Conservation (phyloP, 2,797 vertebrate genomes). For the Pteropus rufus region DNA sequence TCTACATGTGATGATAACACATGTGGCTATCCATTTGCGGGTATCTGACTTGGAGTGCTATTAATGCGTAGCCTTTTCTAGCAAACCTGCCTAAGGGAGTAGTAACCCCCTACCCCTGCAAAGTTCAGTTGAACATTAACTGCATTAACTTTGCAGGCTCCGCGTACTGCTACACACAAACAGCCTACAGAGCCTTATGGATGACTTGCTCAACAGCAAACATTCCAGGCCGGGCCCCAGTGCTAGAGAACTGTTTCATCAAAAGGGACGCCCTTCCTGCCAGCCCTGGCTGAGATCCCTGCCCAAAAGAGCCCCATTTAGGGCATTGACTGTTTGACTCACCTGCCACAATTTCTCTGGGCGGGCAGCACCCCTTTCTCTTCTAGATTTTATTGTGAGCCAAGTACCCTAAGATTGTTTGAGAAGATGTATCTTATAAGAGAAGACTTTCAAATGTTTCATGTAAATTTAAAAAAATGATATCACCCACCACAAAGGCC, state of each 20-base stretch:
- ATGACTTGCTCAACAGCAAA: constrained; percentile 79
- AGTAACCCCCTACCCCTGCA: constrained; percentile 86
- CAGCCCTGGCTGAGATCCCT: not conserved
- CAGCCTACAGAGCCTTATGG: constrained; percentile 77
- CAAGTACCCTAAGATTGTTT: not conserved
- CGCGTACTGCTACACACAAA: constrained; percentile 76
- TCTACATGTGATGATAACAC: constrained; percentile 80
- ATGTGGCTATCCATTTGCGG: constrained; percentile 84
- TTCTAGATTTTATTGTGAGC: not conserved
- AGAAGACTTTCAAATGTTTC: not conserved
- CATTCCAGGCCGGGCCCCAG: constrained; percentile 67
- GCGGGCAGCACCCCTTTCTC: not conserved
- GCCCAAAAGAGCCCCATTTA: not conserved
- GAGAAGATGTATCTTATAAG: not conserved
- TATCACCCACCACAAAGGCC: not conserved
- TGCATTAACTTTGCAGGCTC: constrained; percentile 82
- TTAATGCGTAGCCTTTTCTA: constrained; percentile 95
- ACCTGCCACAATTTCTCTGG: constrained; percentile 43
- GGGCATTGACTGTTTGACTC: not conserved
- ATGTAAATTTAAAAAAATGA: not conserved
- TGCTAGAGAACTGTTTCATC: constrained; percentile 59
- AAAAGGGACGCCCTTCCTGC: constrained; percentile 52
- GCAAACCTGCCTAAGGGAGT: constrained; percentile 88
- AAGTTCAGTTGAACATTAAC: constrained; percentile 87
- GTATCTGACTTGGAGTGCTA: constrained; percentile 91